Percentiles rank a stretch among this genome's conserved stretches.
phyloP scores from a whole-genome alignment of 2,113 vertebrate species.

The Catharus bicknelli region DNA sequence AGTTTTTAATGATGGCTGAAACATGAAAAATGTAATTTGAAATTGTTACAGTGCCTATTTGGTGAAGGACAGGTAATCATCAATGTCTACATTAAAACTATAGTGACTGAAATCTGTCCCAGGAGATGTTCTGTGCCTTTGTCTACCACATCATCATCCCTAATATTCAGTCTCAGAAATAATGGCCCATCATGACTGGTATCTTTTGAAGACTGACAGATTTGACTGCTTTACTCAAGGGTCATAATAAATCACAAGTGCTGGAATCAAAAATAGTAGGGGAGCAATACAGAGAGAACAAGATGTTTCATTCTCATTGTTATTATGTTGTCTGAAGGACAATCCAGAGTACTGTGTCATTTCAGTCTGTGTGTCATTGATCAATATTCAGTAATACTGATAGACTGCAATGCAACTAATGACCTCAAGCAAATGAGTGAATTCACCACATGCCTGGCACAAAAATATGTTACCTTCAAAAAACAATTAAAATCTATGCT shows the following conservation, averaged over 20 bases:
- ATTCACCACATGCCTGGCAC: not conserved
- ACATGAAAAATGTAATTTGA: constrained; percentile 13
- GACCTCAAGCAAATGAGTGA: not conserved
- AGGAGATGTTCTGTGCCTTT: constrained; percentile 4
- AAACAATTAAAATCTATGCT: not conserved
- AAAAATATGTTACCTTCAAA: not conserved
- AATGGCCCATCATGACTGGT: not conserved
- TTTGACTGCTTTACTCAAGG: not conserved
- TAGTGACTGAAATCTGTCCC: not conserved
- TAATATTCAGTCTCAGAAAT: not conserved
- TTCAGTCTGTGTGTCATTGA: constrained; percentile 37
- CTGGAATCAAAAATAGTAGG: constrained; percentile 8
- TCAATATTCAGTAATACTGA: constrained; percentile 26
- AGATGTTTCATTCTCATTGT: constrained; percentile 1
- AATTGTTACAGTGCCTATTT: not conserved
- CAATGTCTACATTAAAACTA: not conserved
- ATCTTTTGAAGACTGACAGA: constrained; percentile 26
- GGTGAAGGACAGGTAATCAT: constrained; percentile 40
- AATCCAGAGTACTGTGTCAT: not conserved
- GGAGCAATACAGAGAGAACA: not conserved
- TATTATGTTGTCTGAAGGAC: constrained; percentile 18
- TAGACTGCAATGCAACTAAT: not conserved
- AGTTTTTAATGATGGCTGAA: constrained; percentile 7
- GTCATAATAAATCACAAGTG: constrained; percentile 24
- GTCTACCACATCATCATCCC: not conserved